Base-by-base conservation (phyloP, 2,888 invertebrate species). In the Willowsia nigromaculata region DNA sequence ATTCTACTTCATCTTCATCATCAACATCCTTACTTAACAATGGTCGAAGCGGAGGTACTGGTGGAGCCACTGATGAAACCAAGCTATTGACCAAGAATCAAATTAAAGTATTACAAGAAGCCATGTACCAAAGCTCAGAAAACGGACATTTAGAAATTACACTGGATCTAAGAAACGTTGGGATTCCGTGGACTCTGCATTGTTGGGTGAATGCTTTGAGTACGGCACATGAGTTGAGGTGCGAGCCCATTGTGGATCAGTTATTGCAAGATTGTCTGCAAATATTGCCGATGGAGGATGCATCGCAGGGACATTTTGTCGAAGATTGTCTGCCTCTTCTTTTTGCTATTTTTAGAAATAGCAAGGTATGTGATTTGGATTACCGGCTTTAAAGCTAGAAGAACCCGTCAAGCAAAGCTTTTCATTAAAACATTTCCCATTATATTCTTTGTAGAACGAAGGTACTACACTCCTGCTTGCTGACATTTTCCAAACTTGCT, bases 61-160 rank as follows among this genome's bases (percentile, higher is more conserved):
- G 93, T 92, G 91, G 93, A 92, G 91, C 93, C 88, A 9, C 80
- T 1, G 92, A 94, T 91, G 93, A 93, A 89, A 93, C 93, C 81
- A 94, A 94, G 93, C 92, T 93, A 91, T 95, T 97, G 93, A 97
- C 96, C 92, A 98, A 98, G 94, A 95, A 96, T 43, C 97, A 98
- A 94, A 96, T 97, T 91, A 96, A 97, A 93, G 96, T 97, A 62
- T 94, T 98, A 88, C 97, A 98, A 93, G 98, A 98, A 94, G 98
- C 98, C 27, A 97, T 98, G 97, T 98, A 98, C 93, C 98, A 98
- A 93, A 97, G 97, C 90, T 97, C 98, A 0, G 98, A 98, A 94
- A 97, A 97, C 93, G 97, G 97, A 93, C 97, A 98, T 94, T 94
- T 98, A 96, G 98, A 98, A 93, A 97, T 98, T 92, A 98, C 98